Base-by-base conservation (phyloP, 2,888 invertebrate genomes). In the Isoperla grammatica region DNA sequence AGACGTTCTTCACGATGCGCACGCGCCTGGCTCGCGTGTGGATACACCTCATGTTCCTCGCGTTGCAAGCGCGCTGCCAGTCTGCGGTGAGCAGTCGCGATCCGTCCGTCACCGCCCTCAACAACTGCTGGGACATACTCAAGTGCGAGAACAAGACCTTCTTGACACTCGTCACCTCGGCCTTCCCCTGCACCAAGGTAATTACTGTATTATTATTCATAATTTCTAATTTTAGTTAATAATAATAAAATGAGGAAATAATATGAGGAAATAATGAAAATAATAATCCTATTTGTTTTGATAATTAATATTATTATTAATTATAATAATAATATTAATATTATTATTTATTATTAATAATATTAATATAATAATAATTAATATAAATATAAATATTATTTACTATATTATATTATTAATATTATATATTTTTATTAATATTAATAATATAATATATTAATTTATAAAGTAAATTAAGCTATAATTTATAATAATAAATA, bases 11-110 rank as follows among this genome's bases (percentile, higher is more conserved):
- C 76, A 85, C 84, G 11, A 84, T 89, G 85, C 80, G 86, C 66
- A 89, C 88, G 29, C 82, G 90, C 64, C 85, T 87, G 71, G 89
- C 95, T 0, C 82, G 91, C 66, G 87, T 90, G 45, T 95, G 95
- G 96, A 90, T 96, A 65, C 95, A 96, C 77, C 81, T 96, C 54
- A 95, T 96, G 94, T 95, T 96, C 76, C 82, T 96, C 56, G 91
- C 94, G 64, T 82, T 95, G 64, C 94, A 94, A 79, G 82, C 53
- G 35, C 53, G 53, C 17, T 53, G 53, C 20, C 53, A 37, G 39
- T 19, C 39, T 1, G 53, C 53, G 8, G 37, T 53, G 17, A 53
- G 53, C 53, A 37, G 37, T 17, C 39, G 53, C 23, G 90, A 91
- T 73, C 82, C 87, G 29, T 87, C 88, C 65, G 90, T 92, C 1